These are phyloP conservation scores for Physella acuta DNA, from an alignment of 1,140 invertebrate genomes.

Conservation along the genomic window DNA sequence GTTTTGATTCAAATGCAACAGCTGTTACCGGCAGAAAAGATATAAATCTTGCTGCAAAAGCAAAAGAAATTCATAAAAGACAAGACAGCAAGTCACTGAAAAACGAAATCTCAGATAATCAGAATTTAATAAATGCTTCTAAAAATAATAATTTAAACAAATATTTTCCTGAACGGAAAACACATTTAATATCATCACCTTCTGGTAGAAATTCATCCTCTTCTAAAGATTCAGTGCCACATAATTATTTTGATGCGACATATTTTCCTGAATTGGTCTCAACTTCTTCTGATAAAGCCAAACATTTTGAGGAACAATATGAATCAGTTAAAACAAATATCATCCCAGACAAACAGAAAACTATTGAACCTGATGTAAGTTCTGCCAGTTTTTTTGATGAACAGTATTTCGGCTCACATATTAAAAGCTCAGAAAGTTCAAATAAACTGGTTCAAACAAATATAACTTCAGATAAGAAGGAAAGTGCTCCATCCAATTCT, in stretches of 20 bases:
- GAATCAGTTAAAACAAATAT: no score
- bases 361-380: neutral
- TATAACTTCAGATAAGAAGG: neutral
- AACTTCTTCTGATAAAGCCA: no score
- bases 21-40: neutral
- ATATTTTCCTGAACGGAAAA: no score
- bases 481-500: no score
- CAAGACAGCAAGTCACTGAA: neutral
- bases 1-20: neutral
- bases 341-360: no score
- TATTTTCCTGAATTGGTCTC: conserved; percentile 21
- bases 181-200: no score
- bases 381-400: conserved; percentile 2
- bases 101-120: neutral
- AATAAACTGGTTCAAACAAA: neutral
- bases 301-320: no score
- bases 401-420: conserved; percentile 11
- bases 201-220: no score
- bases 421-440: neutral
- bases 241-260: conserved; percentile 14
- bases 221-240: neutral
- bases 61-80: neutral
- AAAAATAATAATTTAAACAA: no score
- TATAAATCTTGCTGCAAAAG: neutral
- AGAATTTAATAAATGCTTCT: no score